These are phyloP conservation scores for Drosophila demipolita DNA, from an alignment of 2,888 invertebrate genomes.

Conservation along the genomic window DNA sequence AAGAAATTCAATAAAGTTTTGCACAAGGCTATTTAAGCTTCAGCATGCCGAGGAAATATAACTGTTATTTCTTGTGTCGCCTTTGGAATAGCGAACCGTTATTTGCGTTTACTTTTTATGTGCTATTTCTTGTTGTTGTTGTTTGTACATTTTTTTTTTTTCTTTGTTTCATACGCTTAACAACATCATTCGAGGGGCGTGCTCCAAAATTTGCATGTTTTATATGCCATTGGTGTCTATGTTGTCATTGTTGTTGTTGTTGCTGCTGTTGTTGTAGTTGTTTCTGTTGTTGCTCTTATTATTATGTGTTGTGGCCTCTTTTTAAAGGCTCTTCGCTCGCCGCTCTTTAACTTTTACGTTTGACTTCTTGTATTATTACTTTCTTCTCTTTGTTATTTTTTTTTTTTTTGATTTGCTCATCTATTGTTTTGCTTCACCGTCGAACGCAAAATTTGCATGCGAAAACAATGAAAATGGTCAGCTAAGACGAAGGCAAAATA, in stretches of 20 bases:
- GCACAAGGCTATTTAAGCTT: conserved; percentile 12
- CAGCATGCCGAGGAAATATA: not conserved
- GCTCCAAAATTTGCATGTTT: conserved; percentile 74
- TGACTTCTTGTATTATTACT: conserved; percentile 10
- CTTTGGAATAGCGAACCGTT: conserved; percentile 59
- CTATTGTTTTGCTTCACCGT: conserved; percentile 57
- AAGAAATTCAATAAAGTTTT: not conserved
- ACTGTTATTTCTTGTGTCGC: conserved; percentile 36
- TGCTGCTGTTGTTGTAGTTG: conserved; percentile 27
- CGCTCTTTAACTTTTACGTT: conserved; percentile 49
- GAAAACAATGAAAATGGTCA: conserved; percentile 77
- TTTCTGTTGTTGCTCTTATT: conserved; percentile 23
- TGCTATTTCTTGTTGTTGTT: conserved; percentile 33
- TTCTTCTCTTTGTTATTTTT: conserved; percentile 7
- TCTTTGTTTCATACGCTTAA: conserved; percentile 43
- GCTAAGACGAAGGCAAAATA: conserved; percentile 40
- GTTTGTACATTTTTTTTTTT: not conserved
- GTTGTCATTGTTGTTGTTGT: conserved; percentile 14
- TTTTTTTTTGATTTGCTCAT: conserved; percentile 31
- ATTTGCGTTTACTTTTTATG: conserved; percentile 78
- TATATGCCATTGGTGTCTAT: conserved; percentile 47
- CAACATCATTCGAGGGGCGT: conserved; percentile 73
- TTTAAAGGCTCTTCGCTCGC: conserved; percentile 49
- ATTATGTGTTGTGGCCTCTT: conserved; percentile 35
- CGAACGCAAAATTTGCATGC: conserved; percentile 65